Percentiles rank a stretch among this genome's conserved stretches.
Evolutionary conservation across 2,113 vertebrate species (phyloP).

Genomic region (Xerus inauris): DNA sequence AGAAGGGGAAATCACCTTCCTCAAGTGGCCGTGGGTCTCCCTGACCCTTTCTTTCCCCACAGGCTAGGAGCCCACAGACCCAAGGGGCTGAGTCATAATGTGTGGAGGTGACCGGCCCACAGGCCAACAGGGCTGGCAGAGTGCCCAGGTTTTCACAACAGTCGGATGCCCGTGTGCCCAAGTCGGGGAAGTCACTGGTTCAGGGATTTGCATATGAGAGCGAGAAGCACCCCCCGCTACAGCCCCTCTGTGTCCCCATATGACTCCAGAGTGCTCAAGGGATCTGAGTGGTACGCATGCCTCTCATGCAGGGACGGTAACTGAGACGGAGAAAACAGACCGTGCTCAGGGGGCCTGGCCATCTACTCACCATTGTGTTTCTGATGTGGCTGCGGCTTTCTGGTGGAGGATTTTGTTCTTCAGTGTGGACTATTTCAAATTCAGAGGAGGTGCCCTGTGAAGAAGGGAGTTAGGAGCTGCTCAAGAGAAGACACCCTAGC

Average conservation of each 20-base stretch:
- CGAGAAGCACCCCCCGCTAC: not conserved
- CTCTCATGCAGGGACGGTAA: not conserved
- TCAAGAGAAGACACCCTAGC: not conserved
- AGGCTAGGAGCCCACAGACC: not conserved
- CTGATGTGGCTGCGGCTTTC: slow-evolving; percentile 67
- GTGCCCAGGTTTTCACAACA: slow-evolving; percentile 25
- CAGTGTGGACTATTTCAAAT: slow-evolving; percentile 90
- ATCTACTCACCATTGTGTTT: slow-evolving; percentile 58
- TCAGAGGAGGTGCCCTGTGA: slow-evolving; percentile 92
- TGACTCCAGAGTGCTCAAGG: not conserved
- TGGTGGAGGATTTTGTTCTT: slow-evolving; percentile 84
- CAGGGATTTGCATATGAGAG: slow-evolving; percentile 55
- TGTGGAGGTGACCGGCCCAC: not conserved
- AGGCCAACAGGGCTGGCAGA: not conserved
- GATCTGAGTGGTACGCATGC: not conserved
- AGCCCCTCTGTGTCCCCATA: not conserved
- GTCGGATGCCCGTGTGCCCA: not conserved
- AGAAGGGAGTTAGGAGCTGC: slow-evolving; percentile 22
- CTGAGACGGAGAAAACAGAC: not conserved
- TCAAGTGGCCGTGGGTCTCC: not conserved
- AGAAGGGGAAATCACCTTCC: not conserved
- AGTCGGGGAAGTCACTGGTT: slow-evolving; percentile 47
- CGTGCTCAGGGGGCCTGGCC: not conserved
- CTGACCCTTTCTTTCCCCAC: not conserved
- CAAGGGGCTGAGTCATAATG: slow-evolving; percentile 33